These are phyloP conservation scores for Zenarchopterus dispar DNA, from an alignment of 2,797 vertebrate genomes.

Conservation along the genomic window DNA sequence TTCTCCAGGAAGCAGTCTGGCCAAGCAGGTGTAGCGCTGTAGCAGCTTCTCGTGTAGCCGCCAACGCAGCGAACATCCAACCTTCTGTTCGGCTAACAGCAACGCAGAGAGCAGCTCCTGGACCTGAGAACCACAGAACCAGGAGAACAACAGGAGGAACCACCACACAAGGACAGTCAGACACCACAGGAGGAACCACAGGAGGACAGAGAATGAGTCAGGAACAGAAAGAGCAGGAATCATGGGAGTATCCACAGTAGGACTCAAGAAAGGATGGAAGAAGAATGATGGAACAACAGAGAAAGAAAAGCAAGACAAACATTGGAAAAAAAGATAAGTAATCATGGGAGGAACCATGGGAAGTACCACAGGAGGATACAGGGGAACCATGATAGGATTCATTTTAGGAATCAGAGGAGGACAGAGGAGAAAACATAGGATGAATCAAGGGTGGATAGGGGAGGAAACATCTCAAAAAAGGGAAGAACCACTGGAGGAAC, in stretches of 20 bases:
- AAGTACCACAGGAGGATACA: too few relatives aligned
- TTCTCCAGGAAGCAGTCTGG: conserved; percentile 90
- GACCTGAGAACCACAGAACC: conserved; percentile 28
- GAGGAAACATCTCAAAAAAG: too few relatives aligned
- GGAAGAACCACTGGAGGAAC: too few relatives aligned
- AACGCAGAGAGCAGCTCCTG: conserved; percentile 89
- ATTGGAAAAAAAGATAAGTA: too few relatives aligned
- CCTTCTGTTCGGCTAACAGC: conserved; percentile 90
- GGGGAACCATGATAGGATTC: too few relatives aligned
- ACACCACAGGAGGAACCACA: not conserved
- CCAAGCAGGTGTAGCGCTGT: conserved; percentile 91
- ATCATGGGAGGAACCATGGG: too few relatives aligned
- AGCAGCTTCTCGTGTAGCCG: conserved; percentile 92
- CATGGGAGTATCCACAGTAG: not conserved
- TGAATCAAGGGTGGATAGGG: too few relatives aligned
- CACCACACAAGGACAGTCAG: not conserved
- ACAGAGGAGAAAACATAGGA: too few relatives aligned
- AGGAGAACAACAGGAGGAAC: not conserved
- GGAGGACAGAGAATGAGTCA: not conserved
- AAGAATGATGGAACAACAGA: too few relatives aligned
- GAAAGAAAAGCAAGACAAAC: too few relatives aligned
- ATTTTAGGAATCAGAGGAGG: too few relatives aligned
- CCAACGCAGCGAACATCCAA: conserved; percentile 92
- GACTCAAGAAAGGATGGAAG: too few relatives aligned
- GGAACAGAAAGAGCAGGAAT: not conserved